Evolutionary conservation across 53 echinoderm and acorn worm genomes (phyloP).

Genomic region (Holothuria scabra): DNA sequence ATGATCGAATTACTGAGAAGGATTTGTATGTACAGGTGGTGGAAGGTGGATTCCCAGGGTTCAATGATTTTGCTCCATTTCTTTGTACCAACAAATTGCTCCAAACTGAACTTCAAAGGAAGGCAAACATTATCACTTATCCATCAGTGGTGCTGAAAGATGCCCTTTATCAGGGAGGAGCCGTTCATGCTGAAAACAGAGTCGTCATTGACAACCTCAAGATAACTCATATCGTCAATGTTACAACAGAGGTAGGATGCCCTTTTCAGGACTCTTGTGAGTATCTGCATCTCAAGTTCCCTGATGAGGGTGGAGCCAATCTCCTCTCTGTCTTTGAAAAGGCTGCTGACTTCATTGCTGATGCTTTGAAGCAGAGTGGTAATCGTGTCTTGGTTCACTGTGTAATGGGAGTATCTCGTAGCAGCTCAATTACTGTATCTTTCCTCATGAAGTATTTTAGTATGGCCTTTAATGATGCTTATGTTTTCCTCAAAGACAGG

Average conservation of each 20-base stretch:
- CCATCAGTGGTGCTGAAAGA: constrained; percentile 80
- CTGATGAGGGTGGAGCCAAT: constrained; percentile 75
- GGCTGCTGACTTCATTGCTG: constrained; percentile 84
- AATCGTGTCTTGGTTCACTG: constrained; percentile 89
- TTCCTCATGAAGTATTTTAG: constrained; percentile 91
- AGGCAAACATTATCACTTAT: constrained; percentile 66
- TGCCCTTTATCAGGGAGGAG: constrained; percentile 84
- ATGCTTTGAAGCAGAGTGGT: constrained; percentile 59
- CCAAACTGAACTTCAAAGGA: constrained; percentile 65
- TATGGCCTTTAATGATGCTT: constrained; percentile 76
- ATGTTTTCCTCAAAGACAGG: constrained; percentile 69
- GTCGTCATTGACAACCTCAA: constrained; percentile 66
- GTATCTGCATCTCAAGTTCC: constrained; percentile 77
- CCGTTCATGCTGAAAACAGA: constrained; percentile 63
- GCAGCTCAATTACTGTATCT: constrained; percentile 85
- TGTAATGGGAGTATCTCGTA: constrained; percentile 85
- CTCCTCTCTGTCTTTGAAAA: constrained; percentile 50
- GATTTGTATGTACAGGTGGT: constrained; percentile 71
- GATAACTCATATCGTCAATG: constrained; percentile 88
- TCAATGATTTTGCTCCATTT: constrained; percentile 65
- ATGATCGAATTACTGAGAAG: constrained; percentile 49
- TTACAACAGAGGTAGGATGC: constrained; percentile 71
- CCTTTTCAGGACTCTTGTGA: constrained; percentile 67
- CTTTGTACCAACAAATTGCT: constrained; percentile 74
- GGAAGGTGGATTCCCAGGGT: constrained; percentile 68